phyloP scores from a whole-genome alignment of 1,140 invertebrate species.

The Nixonia krombeini region DNA sequence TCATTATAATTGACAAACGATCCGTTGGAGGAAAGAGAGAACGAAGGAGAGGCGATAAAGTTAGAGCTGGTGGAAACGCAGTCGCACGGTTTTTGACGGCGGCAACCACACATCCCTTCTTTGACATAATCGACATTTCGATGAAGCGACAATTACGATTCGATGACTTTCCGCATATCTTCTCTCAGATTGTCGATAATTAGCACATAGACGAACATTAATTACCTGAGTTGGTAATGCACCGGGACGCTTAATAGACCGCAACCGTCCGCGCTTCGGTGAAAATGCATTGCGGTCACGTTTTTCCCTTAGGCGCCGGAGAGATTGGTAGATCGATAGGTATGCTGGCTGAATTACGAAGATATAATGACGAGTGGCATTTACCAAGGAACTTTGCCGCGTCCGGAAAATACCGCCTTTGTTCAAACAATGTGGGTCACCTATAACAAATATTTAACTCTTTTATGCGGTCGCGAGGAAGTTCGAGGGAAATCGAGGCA shows the following conservation, averaged over 20 bases:
- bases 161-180: slow-evolving; percentile 42
- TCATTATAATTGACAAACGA: no score
- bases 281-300: slow-evolving; percentile 55
- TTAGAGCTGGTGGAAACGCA: no score
- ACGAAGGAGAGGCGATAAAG: no score
- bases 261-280: slow-evolving; percentile 36
- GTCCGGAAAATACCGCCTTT: slow-evolving; percentile 30
- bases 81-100: no score
- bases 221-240: slow-evolving; percentile 44
- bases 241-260: slow-evolving; percentile 43
- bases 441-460: slow-evolving; percentile 43
- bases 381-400: slow-evolving; percentile 30
- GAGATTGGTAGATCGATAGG: slow-evolving; percentile 51
- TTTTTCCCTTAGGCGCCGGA: slow-evolving; percentile 51
- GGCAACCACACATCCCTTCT: not conserved
- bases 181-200: slow-evolving; percentile 39
- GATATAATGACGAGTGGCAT: slow-evolving; percentile 49
- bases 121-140: not conserved
- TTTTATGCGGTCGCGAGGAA: not conserved
- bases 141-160: slow-evolving; percentile 28
- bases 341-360: slow-evolving; percentile 48
- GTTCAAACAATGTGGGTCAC: slow-evolving; percentile 37
- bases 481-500: no score
- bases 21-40: no score
- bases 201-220: slow-evolving; percentile 45